These are phyloP conservation scores for Turnix velox DNA, from an alignment of 2,113 vertebrate genomes.

Conservation along the genomic window DNA sequence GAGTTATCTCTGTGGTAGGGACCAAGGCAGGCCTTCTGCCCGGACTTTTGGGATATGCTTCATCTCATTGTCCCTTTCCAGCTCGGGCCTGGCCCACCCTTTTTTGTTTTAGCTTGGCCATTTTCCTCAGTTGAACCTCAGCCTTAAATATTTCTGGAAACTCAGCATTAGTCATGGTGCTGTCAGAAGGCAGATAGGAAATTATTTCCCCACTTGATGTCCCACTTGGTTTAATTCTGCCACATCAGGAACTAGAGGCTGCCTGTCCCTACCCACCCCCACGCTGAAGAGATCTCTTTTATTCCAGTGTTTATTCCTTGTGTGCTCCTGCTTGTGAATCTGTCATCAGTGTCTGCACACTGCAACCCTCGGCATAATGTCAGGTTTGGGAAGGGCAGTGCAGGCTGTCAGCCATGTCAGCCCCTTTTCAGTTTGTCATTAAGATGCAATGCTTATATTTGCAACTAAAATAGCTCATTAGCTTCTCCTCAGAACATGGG, in stretches of 20 bases:
- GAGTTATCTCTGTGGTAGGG: not conserved
- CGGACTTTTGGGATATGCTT: not conserved
- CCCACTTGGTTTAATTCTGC: not conserved
- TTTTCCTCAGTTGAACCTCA: not conserved
- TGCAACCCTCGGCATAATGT: not conserved
- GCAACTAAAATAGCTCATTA: not conserved
- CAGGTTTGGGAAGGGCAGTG: not conserved
- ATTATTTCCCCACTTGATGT: not conserved
- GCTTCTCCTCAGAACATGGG: not conserved
- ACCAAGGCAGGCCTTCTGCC: not conserved
- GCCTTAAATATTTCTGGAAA: not conserved
- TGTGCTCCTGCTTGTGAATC: not conserved
- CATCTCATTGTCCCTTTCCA: not conserved
- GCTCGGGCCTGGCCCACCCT: not conserved
- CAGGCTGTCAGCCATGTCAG: not conserved
- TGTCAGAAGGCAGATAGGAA: not conserved
- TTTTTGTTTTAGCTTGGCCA: not conserved
- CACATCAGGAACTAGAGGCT: not conserved
- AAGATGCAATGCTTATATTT: not conserved
- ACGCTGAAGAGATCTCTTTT: not conserved
- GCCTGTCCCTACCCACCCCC: not conserved
- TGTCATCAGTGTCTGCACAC: not conserved
- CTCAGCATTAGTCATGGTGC: accelerated
- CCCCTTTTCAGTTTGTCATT: not conserved
- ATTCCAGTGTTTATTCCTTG: not conserved